Evolutionary conservation across 2,113 vertebrate genomes (phyloP).

Genomic region (Aphelocoma coerulescens): DNA sequence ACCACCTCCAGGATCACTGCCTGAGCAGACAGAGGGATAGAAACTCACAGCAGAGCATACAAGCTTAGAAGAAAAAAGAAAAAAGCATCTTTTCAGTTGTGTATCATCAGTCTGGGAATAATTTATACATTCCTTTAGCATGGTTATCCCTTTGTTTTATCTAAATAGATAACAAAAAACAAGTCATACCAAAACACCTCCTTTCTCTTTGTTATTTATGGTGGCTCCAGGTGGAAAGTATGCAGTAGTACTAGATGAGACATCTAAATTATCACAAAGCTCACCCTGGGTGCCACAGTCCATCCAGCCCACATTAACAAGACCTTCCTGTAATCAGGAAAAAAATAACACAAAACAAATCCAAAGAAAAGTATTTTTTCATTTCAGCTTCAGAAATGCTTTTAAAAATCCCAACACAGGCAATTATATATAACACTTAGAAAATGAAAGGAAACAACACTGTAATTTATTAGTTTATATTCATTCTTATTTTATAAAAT

Average conservation of each 20-base stretch:
- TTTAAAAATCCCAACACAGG: background rate
- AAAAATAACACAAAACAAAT: background rate
- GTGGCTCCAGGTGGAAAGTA: slow-evolving; percentile 92
- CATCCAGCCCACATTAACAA: slow-evolving; percentile 93
- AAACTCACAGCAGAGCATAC: background rate
- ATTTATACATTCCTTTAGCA: background rate
- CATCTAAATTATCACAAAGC: slow-evolving; percentile 88
- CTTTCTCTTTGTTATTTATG: slow-evolving; percentile 78
- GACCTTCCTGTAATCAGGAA: slow-evolving; percentile 79
- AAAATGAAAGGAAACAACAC: background rate
- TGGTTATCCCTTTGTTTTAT: background rate
- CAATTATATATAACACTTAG: background rate
- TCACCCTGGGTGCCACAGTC: slow-evolving; percentile 86
- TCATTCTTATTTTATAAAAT: background rate
- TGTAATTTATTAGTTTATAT: background rate
- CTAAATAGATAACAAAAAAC: slow-evolving; percentile 30
- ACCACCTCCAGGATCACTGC: background rate
- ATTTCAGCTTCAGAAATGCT: background rate
- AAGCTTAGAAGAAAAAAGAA: background rate
- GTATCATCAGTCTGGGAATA: background rate
- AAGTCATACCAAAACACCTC: slow-evolving; percentile 82
- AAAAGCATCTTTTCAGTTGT: background rate
- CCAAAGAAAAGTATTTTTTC: background rate
- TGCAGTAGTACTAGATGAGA: slow-evolving; percentile 83
- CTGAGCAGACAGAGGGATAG: background rate